Conservation (phyloP, 2,113 vertebrate species). For the Sardina pilchardus region DNA sequence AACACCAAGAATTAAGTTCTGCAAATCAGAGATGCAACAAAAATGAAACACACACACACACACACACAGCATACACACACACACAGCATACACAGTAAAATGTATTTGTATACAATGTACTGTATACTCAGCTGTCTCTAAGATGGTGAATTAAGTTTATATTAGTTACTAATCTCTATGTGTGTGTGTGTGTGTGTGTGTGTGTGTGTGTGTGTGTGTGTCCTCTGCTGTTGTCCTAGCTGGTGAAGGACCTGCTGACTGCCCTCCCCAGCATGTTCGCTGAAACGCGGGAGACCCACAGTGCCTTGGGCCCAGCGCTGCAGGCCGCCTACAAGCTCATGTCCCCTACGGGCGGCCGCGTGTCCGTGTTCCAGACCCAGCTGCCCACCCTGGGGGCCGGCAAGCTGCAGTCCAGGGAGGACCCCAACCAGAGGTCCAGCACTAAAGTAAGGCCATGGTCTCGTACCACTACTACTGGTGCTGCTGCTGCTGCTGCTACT, state of each 20-base stretch:
- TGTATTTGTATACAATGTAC: no score
- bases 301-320: conserved; percentile 89
- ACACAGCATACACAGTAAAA: no score
- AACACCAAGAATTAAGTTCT: no score
- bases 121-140: no score
- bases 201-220: neutral
- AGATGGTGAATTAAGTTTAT: no score
- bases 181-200: neutral
- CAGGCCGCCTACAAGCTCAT: conserved; percentile 95
- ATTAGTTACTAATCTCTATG: no score
- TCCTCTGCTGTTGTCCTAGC: conserved; percentile 63
- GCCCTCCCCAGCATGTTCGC: conserved; percentile 89
- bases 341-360: conserved; percentile 90
- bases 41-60: no score
- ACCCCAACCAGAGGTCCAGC: conserved; percentile 93
- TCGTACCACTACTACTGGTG: no score
- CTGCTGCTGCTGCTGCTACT: neutral
- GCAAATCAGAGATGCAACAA: no score
- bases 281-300: conserved; percentile 89
- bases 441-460: conserved; percentile 77
- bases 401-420: conserved; percentile 88
- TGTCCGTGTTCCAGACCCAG: conserved; percentile 95
- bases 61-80: no score
- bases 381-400: conserved; percentile 88
- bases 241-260: conserved; percentile 88